A percentile compares a stretch with the other conserved stretches of the same genome.
Evolutionary conservation across 2,113 vertebrate species (phyloP).

Genomic region (Notothenia coriiceps): DNA sequence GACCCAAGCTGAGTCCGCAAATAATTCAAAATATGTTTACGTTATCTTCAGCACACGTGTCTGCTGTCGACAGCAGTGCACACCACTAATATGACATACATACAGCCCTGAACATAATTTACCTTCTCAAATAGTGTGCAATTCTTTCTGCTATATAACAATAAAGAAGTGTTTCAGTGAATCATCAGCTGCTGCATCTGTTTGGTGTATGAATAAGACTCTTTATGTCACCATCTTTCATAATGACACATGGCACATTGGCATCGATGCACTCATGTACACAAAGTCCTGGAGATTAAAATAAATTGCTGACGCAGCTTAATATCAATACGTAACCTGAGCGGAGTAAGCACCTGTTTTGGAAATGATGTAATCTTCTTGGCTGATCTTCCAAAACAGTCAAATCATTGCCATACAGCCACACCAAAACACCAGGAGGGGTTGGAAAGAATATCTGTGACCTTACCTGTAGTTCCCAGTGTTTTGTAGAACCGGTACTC

Average conservation of each 20-base stretch:
- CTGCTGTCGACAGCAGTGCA: too few relatives aligned
- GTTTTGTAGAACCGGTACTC: conserved; percentile 99
- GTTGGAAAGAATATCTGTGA: background rate
- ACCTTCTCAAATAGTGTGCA: background rate
- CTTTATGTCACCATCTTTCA: conserved; percentile 14
- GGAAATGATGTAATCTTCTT: conserved; percentile 71
- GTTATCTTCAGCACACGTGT: background rate
- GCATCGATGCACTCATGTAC: background rate
- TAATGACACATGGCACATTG: conserved; percentile 2
- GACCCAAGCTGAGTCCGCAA: background rate
- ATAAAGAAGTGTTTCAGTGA: conserved; percentile 14
- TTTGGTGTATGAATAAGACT: conserved; percentile 7
- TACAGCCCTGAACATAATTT: too few relatives aligned
- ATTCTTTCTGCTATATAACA: background rate
- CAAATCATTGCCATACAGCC: conserved; percentile 27
- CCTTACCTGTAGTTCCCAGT: conserved; percentile 92
- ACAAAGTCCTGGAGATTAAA: conserved; percentile 51
- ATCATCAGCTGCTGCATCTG: conserved; percentile 17
- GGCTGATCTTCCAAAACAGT: conserved; percentile 59
- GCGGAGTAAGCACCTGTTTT: conserved; percentile 68
- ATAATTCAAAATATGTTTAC: too few relatives aligned
- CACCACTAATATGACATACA: too few relatives aligned
- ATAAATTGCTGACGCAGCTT: conserved; percentile 25
- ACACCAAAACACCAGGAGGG: conserved; percentile 6
- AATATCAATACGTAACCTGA: conserved; percentile 36